phyloP scores from a whole-genome alignment of 2,113 vertebrate species.

The Lepus timidus region DNA sequence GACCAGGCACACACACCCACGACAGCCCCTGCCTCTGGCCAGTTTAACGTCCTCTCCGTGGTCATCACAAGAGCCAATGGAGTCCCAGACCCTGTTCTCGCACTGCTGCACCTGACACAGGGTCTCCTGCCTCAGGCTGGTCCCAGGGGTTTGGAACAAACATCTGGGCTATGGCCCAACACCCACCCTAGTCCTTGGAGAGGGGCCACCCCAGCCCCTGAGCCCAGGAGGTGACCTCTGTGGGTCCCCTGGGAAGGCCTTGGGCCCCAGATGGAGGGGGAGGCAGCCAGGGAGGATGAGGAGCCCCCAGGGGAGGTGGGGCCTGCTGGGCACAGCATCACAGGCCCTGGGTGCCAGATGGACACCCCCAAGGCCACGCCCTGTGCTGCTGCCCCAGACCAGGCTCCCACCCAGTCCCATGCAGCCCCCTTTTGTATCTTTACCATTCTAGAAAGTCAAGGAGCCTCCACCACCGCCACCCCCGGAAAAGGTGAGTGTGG shows the following conservation, averaged over 20 bases:
- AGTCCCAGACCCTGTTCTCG: background rate
- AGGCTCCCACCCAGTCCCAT: background rate
- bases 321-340: background rate
- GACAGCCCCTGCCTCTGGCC: background rate
- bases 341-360: background rate
- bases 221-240: background rate
- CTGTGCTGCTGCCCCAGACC: too few relatives aligned
- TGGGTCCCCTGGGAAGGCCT: background rate
- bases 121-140: background rate
- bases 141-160: background rate
- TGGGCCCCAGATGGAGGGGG: background rate
- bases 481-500: background rate
- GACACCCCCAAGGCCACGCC: background rate
- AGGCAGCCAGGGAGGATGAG: background rate
- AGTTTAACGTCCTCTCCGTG: background rate
- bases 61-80: background rate
- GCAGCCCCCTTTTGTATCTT: too few relatives aligned
- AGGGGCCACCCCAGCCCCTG: background rate
- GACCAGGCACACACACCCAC: fast-evolving
- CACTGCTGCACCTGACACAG: too few relatives aligned
- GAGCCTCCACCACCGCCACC: background rate
- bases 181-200: background rate
- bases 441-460: background rate
- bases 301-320: background rate
- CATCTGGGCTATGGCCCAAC: background rate